A percentile compares a stretch with the other conserved stretches of the same genome.
Evolutionary conservation across 2,888 invertebrate genomes (phyloP).

Genomic region (Cartodere bifasciata): DNA sequence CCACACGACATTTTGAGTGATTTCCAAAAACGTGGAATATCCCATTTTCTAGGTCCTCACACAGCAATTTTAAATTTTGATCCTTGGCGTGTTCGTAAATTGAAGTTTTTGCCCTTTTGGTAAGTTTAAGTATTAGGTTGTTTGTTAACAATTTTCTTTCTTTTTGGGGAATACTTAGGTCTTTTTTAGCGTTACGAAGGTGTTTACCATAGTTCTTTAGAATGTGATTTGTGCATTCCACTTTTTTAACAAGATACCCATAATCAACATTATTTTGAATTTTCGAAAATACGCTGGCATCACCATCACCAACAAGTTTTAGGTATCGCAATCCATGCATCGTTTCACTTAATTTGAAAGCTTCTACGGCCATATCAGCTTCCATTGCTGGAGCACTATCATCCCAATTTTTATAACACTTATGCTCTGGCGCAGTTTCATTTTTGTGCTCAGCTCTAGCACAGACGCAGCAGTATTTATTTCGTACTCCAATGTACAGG

Average conservation of each 20-base stretch:
- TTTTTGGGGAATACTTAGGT: constrained; percentile 7
- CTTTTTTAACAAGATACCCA: too few species aligned
- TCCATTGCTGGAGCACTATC: constrained; percentile 13
- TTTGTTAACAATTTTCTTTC: constrained; percentile 8
- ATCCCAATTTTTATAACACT: constrained; percentile 16
- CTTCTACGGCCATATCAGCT: constrained; percentile 14
- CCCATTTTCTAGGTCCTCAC: constrained; percentile 1
- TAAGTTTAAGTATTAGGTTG: constrained; percentile 5
- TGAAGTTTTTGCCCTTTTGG: constrained; percentile 5
- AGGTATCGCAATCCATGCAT: constrained; percentile 13
- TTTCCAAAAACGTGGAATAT: constrained; percentile 3
- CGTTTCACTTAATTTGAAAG: constrained; percentile 11
- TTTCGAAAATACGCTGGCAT: constrained; percentile 14
- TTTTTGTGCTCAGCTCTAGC: constrained; percentile 9
- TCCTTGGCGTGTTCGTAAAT: constrained; percentile 12
- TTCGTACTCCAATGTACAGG: constrained; percentile 14
- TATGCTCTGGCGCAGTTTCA: constrained; percentile 12
- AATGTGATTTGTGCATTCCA: constrained; percentile 14
- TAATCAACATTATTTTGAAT: constrained; percentile 12
- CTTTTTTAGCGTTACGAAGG: constrained; percentile 11
- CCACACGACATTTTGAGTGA: constrained; percentile 1
- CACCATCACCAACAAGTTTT: constrained; percentile 14
- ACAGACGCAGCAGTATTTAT: constrained; percentile 16
- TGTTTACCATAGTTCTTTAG: constrained; percentile 17
- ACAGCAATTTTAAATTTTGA: constrained; percentile 1